Conservation (phyloP, 2,113 vertebrate species). For the Ramphastos sulfuratus region DNA sequence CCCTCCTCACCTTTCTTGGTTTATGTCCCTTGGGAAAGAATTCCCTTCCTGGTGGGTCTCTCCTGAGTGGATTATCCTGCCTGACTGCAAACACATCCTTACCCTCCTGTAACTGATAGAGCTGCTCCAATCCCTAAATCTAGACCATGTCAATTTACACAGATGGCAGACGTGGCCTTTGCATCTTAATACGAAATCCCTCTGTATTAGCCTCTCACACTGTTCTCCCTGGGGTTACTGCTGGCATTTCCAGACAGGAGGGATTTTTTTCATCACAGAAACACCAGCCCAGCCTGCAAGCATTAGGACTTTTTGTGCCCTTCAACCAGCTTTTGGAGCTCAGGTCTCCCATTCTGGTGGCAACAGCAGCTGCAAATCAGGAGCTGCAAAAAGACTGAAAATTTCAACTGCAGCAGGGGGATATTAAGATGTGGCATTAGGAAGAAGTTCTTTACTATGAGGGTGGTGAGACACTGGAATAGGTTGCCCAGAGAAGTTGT, state of each 20-base stretch:
- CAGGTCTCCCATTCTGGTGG: neutral
- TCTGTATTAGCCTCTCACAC: neutral
- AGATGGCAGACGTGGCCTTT: neutral
- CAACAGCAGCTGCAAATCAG: neutral
- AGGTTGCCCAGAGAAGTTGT: too few relatives aligned
- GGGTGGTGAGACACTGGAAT: too few relatives aligned
- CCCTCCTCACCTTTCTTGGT: too few relatives aligned
- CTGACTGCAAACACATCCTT: neutral
- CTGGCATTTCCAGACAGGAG: rapidly evolving
- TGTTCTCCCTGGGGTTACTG: neutral
- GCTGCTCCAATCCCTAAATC: neutral
- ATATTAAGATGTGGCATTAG: too few relatives aligned
- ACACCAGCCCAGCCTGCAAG: neutral
- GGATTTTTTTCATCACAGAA: neutral
- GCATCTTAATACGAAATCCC: neutral
- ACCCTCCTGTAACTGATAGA: neutral
- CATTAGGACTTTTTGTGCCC: neutral
- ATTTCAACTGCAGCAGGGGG: neutral
- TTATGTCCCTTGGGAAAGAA: too few relatives aligned
- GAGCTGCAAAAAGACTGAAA: neutral
- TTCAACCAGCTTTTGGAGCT: neutral
- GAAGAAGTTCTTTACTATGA: too few relatives aligned
- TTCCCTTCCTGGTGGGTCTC: neutral
- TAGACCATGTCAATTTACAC: neutral
- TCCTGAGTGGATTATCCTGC: neutral